phyloP scores from a whole-genome alignment of 1,140 invertebrate genomes.

The Hylyphantes graminicola region DNA sequence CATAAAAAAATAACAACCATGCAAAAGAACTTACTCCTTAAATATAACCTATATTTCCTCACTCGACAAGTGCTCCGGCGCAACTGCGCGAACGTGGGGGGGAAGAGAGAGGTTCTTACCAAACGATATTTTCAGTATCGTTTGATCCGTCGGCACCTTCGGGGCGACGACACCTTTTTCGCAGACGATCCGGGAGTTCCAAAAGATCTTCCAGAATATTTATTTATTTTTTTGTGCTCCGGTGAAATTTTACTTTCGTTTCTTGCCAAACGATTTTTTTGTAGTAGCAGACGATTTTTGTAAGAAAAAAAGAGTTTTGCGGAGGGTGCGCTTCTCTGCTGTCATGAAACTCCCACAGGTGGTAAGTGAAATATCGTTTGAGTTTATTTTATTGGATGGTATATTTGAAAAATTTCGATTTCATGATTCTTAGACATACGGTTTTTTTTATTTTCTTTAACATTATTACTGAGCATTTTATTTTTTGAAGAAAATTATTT shows the following conservation, averaged over 20 bases:
- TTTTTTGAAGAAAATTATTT: too few relatives aligned
- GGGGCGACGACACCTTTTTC: background rate
- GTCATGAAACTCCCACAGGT: conserved; percentile 58
- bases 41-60: too few relatives aligned
- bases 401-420: too few relatives aligned
- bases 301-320: background rate
- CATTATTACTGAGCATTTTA: too few relatives aligned
- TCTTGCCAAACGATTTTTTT: conserved; percentile 1
- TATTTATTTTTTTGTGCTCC: too few relatives aligned
- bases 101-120: background rate
- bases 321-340: conserved; percentile 23
- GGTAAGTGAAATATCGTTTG: conserved; percentile 40
- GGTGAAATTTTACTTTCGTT: too few relatives aligned
- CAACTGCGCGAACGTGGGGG: conserved; percentile 2
- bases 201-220: too few relatives aligned
- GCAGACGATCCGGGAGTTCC: too few relatives aligned
- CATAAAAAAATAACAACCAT: too few relatives aligned
- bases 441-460: too few relatives aligned
- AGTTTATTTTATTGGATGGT: background rate
- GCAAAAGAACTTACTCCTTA: too few relatives aligned
- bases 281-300: background rate
- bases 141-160: conserved; percentile 1
- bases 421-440: too few relatives aligned
- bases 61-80: conserved; percentile 35
- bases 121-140: conserved; percentile 5